Conservation (phyloP, 2,888 invertebrate genomes). For the Callinectes sapidus region DNA sequence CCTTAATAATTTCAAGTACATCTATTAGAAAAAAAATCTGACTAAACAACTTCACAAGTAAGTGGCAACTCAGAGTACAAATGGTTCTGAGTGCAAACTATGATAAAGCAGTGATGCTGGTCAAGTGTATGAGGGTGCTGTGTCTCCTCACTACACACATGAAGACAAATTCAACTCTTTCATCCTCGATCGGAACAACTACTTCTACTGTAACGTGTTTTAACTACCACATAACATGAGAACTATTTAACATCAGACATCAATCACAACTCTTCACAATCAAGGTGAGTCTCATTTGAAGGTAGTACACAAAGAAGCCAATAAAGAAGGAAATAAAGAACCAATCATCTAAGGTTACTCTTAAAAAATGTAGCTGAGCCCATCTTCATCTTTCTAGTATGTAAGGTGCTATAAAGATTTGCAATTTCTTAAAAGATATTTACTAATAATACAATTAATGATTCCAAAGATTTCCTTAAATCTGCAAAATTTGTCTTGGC, state of each 20-base stretch:
- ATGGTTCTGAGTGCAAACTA: constrained; percentile 26
- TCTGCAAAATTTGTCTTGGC: no score
- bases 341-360: no score
- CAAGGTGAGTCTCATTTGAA: neutral
- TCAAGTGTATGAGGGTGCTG: neutral
- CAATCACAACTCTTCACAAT: neutral
- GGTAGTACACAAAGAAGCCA: neutral
- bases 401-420: no score
- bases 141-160: constrained; percentile 17
- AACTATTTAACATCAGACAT: neutral
- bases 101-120: constrained; percentile 11
- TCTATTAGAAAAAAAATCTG: neutral
- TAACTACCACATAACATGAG: neutral
- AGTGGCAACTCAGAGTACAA: neutral
- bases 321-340: neutral
- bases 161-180: neutral
- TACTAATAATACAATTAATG: no score
- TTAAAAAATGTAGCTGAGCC: no score
- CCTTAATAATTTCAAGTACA: neutral
- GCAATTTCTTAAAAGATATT: no score
- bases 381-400: no score
- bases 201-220: no score
- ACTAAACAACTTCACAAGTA: neutral
- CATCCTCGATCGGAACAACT: neutral
- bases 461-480: no score